phyloP scores from a whole-genome alignment of 2,888 invertebrate genomes.

The Athalia circularis region DNA sequence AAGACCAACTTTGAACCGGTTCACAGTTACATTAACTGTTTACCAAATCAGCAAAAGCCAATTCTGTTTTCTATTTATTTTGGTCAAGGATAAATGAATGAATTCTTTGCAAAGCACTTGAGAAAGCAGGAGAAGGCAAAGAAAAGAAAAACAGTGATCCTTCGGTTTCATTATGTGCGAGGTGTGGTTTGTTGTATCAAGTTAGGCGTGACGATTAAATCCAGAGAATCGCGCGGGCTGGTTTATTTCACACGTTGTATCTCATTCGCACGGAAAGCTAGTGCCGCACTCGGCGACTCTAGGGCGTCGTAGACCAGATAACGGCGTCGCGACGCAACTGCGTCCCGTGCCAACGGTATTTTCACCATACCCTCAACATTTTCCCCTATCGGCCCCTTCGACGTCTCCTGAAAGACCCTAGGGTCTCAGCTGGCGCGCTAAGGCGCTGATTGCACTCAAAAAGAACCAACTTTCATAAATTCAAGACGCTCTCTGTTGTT shows the following conservation, averaged over 20 bases:
- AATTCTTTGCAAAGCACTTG: too few relatives aligned
- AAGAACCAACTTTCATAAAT: slow-evolving; percentile 45
- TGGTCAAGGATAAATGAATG: too few relatives aligned
- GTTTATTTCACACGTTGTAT: slow-evolving; percentile 39
- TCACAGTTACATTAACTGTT: too few relatives aligned
- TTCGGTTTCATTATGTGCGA: not conserved
- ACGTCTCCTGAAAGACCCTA: slow-evolving; percentile 48
- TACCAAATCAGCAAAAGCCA: too few relatives aligned
- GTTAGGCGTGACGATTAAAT: slow-evolving; percentile 13
- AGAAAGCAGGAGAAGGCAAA: too few relatives aligned
- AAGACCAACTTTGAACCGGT: too few relatives aligned
- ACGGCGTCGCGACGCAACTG: slow-evolving; percentile 54
- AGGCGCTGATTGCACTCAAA: slow-evolving; percentile 57
- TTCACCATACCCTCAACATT: slow-evolving; percentile 11
- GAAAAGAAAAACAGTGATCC: not conserved
- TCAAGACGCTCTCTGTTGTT: slow-evolving; percentile 34
- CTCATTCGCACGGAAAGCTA: slow-evolving; percentile 32
- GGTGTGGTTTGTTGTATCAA: not conserved
- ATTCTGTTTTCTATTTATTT: too few relatives aligned
- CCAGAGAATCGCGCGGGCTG: slow-evolving; percentile 21
- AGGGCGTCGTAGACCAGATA: slow-evolving; percentile 56
- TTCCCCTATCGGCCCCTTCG: slow-evolving; percentile 47
- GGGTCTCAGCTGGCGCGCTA: slow-evolving; percentile 55
- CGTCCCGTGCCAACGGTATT: slow-evolving; percentile 47
- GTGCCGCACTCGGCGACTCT: slow-evolving; percentile 46